Percentiles rank a stretch among this genome's conserved stretches.
phyloP scores from a whole-genome alignment of 2,888 invertebrate species.

The Macrophya alboannulata region DNA sequence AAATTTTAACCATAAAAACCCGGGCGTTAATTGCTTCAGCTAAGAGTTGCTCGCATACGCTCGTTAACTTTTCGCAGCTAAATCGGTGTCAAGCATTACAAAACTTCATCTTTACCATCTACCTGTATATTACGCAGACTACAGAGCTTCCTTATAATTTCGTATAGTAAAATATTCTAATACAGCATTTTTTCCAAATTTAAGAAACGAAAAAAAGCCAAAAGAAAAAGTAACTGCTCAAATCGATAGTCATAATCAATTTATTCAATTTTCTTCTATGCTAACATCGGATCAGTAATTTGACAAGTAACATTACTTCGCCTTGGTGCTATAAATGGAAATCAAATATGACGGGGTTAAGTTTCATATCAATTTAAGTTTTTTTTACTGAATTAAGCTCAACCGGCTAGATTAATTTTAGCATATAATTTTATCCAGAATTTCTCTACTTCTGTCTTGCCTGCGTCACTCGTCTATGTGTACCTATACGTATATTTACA shows the following conservation, averaged over 20 bases:
- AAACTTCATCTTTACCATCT: constrained; percentile 23
- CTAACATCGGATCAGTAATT: not conserved
- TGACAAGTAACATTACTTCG: not conserved
- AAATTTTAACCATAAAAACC: not conserved
- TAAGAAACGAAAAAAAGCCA: not conserved
- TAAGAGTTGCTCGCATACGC: constrained; percentile 31
- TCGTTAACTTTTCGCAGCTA: constrained; percentile 26
- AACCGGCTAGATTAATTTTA: not conserved
- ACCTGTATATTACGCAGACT: not conserved
- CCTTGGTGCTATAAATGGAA: not conserved
- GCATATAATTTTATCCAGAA: not conserved
- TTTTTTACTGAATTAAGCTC: not conserved
- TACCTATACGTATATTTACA: too few relatives aligned
- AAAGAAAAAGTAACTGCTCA: not conserved
- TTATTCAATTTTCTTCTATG: not conserved
- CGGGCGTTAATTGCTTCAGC: constrained; percentile 28
- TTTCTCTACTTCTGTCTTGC: not conserved
- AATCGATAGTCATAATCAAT: not conserved
- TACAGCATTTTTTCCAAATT: not conserved
- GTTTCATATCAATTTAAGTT: not conserved
- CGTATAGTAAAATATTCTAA: not conserved
- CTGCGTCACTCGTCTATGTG: constrained; percentile 3
- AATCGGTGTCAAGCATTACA: constrained; percentile 48
- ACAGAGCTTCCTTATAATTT: not conserved
- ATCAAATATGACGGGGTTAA: not conserved